Percentiles rank a stretch among this genome's conserved stretches.
Conservation (phyloP, 2,888 invertebrate genomes). For the Cryptocephalus primarius region DNA sequence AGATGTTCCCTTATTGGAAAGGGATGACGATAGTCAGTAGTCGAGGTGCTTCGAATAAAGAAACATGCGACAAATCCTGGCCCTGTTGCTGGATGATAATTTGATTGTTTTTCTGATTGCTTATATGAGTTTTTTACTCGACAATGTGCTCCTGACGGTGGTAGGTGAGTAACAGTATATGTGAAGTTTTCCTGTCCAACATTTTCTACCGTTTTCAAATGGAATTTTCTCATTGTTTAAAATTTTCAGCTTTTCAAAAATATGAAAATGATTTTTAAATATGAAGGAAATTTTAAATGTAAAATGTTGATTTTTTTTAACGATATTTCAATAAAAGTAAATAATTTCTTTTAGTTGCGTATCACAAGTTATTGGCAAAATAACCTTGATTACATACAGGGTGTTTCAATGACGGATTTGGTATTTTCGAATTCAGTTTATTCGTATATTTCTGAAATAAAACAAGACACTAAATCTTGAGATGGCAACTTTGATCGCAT, state of each 20-base stretch:
- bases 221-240: background rate
- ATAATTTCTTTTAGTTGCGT: no score
- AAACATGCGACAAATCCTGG: conserved; percentile 5
- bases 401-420: no score
- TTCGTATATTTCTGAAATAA: no score
- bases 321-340: no score
- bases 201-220: background rate
- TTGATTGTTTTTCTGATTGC: conserved; percentile 45
- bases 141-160: conserved; percentile 79
- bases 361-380: no score
- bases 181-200: no score
- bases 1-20: background rate
- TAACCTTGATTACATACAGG: no score
- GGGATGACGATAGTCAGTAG: background rate
- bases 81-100: conserved; percentile 16
- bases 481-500: no score
- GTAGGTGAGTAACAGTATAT: conserved; percentile 55
- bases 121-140: conserved; percentile 67
- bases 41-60: conserved; percentile 5
- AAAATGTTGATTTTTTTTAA: no score
- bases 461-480: no score
- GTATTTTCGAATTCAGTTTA: no score
- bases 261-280: background rate
- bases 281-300: background rate
- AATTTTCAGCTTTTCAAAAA: no score